Evolutionary conservation across 2,797 vertebrate genomes (phyloP), one percentile per base, ranked within the genome.

Genomic region (Microchirus variegatus): DNA sequence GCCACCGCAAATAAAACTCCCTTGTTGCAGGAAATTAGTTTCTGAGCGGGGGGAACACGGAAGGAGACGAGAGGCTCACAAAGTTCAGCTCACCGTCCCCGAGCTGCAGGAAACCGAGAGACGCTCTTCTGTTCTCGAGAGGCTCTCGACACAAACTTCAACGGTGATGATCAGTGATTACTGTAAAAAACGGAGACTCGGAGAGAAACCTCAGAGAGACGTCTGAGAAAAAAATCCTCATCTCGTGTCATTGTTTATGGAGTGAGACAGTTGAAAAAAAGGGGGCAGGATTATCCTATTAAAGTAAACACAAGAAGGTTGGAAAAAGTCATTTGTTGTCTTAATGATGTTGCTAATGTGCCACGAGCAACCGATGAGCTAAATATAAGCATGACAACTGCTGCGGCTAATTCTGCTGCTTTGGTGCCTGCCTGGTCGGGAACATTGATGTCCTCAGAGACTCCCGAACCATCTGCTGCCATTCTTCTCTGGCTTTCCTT

Each of bases 341-440:
- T 81, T 88, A 84, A 87, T 83, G 79, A 88, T 75, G 61, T 55
- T 49, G 77, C 80, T 84, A 86, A 89, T 87, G 80, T 85, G 80
- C 63, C 65, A 78, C 75, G 79, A 89, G 89, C 80, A 86, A 87
- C 84, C 73, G 77, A 88, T 70, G 75, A 82, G 83, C 84, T 91
- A 90, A 91, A 92, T 89, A 89, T 91, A 78, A 87, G 72, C 85
- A 60, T 78, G 86, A 85, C 89, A 92, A 92, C 90, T 90, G 90
- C 84, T 90, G 86, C 78, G 77, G 84, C 86, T 91, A 87, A 91
- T 89, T 90, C 81, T 78, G 81, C 73, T 85, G 74, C 84, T 83
- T 82, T 59, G 80, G 76, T 76, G 83, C 76, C 80, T 75, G 77
- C 42, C 65, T 80, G 81, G 73, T 82, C 50, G 55, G 83, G 83